A percentile compares a stretch with the other conserved stretches of the same genome.
Evolutionary conservation across 2,888 invertebrate genomes (phyloP).

Genomic region (Petrophora chlorosata): DNA sequence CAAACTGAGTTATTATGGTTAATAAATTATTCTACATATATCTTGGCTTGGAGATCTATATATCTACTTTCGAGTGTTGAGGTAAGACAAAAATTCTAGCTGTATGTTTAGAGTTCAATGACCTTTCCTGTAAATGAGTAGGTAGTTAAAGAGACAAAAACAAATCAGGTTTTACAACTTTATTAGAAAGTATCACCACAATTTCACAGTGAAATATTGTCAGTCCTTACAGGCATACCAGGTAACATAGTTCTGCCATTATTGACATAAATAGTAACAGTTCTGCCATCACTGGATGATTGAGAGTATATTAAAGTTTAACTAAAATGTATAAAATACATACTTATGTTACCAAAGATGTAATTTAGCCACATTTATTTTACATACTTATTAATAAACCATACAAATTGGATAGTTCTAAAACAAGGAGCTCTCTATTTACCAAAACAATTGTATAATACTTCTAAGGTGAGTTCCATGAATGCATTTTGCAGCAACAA

Average conservation of each 20-base stretch:
- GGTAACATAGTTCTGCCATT: too few relatives aligned
- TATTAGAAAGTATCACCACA: conserved; percentile 77
- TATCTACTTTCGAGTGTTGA: too few relatives aligned
- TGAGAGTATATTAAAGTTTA: background rate
- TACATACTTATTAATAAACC: conserved; percentile 16
- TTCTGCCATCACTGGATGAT: background rate
- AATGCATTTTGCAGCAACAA: conserved; percentile 5
- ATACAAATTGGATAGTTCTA: conserved; percentile 21
- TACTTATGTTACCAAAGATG: conserved; percentile 5
- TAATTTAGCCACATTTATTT: conserved; percentile 19
- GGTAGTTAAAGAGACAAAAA: too few relatives aligned
- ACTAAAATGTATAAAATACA: conserved; percentile 4
- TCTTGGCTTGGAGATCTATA: too few relatives aligned
- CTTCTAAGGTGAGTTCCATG: conserved; percentile 19
- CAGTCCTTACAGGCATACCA: conserved; percentile 58
- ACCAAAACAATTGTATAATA: conserved; percentile 26
- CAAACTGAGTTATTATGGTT: too few relatives aligned
- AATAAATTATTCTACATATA: too few relatives aligned
- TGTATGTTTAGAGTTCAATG: too few relatives aligned
- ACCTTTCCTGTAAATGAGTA: too few relatives aligned
- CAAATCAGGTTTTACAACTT: conserved; percentile 52
- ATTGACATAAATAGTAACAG: conserved; percentile 13
- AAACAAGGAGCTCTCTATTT: conserved; percentile 27
- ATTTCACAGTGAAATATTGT: conserved; percentile 72
- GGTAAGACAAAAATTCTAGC: too few relatives aligned